Evolutionary conservation across 2,888 invertebrate species (phyloP).

Genomic region (Lasioglossum vierecki): DNA sequence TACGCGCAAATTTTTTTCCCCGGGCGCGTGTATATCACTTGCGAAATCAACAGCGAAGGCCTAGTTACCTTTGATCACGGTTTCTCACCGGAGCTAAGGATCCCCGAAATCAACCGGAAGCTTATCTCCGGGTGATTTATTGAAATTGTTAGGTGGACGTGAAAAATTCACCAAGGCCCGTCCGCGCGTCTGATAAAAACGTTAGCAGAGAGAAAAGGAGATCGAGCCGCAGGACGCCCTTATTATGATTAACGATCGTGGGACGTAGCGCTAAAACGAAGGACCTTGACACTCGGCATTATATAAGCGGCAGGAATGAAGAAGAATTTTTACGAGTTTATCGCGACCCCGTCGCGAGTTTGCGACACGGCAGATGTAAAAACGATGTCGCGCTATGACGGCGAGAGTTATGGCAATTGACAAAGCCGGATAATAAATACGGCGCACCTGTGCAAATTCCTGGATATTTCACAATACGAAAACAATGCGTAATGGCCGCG

Average conservation of each 20-base stretch:
- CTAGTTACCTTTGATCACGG: constrained; percentile 15
- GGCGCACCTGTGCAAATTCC: constrained; percentile 64
- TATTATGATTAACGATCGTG: constrained; percentile 55
- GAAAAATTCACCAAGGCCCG: constrained; percentile 16
- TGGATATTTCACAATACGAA: constrained; percentile 54
- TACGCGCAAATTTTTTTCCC: neutral
- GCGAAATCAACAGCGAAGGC: constrained; percentile 26
- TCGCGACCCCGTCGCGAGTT: constrained; percentile 33
- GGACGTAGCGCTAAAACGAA: constrained; percentile 30
- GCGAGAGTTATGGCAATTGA: constrained; percentile 57
- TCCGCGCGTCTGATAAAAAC: constrained; percentile 24
- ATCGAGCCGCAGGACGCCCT: constrained; percentile 15
- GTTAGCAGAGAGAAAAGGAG: neutral
- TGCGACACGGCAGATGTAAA: constrained; percentile 46
- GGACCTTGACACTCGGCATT: constrained; percentile 50
- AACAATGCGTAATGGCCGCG: constrained; percentile 46
- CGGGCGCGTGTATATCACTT: neutral
- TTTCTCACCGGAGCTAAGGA: neutral
- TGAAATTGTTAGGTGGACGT: constrained; percentile 10
- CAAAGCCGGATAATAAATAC: constrained; percentile 50
- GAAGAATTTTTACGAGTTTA: constrained; percentile 61
- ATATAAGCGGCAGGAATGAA: constrained; percentile 47
- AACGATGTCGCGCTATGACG: constrained; percentile 49
- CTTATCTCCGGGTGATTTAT: constrained; percentile 20
- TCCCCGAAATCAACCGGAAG: constrained; percentile 2